Evolutionary conservation across 2,888 invertebrate genomes (phyloP), one percentile per base, ranked within the genome.

Genomic region (Cheilosia soror): DNA sequence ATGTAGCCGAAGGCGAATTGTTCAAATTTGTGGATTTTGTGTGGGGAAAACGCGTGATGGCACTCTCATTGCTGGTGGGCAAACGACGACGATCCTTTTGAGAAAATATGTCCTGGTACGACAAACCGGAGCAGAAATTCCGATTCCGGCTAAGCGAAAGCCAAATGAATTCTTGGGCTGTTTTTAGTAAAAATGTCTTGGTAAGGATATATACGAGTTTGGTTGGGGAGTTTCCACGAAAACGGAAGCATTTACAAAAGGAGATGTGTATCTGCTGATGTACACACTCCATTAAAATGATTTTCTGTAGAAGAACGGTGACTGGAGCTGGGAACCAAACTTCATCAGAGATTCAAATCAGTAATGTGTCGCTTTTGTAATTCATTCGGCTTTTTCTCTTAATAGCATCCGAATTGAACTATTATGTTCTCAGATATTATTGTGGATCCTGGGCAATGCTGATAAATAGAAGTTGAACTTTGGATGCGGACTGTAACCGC

Each of bases 11-110:
- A 49, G 65, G 77, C 37, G 4, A 31, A 82, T 77, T 77, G 47
- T 77, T 77, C 20, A 77, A 77, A 65, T 66, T 53, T 51, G 44
- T 58, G 51, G 15, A 71, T 71, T 63, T 58, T 58, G 47, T 53
- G 37, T 57, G 58, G 37, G 40, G 29, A 7, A 25, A 57, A n/a
- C 27, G n/a, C 20, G 11, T 37, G 20, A 15, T 47, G 3, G 11
- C 31, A 13, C 15, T 44, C 25, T 20, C 13, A 5, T 55, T 40
- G 66, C 51, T 60, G 13, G 11, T 57, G 57, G 57, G 15, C 42
- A 49, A 58, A 57, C 37, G 44, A 49, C 37, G 47, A 6, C 25
- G 15, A 66, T 44, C 31, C 49, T 4, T 73, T 37, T 13, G 5
- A 31, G 47, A 40, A 44, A 57, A 65, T 4, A 29, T 27, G 13